Evolutionary conservation across 2,113 vertebrate species (phyloP).

Genomic region (Willisornis vidua): DNA sequence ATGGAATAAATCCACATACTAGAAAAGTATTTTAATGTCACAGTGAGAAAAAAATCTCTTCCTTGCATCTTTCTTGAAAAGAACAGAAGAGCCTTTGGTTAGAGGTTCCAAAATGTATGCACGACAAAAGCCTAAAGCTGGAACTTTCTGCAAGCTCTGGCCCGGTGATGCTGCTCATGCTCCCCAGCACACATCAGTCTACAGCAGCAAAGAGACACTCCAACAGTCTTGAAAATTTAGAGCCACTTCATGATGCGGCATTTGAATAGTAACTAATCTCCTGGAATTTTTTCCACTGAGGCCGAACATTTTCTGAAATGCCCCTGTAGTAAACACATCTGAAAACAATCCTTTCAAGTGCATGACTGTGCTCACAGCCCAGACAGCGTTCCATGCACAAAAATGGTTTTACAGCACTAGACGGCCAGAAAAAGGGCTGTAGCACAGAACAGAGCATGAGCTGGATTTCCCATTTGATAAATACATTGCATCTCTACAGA

Average conservation of each 20-base stretch:
- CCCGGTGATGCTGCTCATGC: not conserved
- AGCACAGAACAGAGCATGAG: not conserved
- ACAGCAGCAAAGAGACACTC: not conserved
- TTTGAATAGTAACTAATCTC: not conserved
- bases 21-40: not conserved
- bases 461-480: not conserved
- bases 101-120: not conserved
- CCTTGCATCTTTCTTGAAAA: not conserved
- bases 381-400: not conserved
- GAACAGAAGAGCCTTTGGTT: not conserved
- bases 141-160: not conserved
- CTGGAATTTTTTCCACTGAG: not conserved
- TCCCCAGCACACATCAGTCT: not conserved
- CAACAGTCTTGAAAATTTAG: not conserved
- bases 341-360: not conserved
- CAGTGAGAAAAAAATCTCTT: not conserved
- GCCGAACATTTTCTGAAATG: not conserved
- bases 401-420: not conserved
- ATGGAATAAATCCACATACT: not conserved
- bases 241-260: not conserved
- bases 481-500: not conserved
- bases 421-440: not conserved
- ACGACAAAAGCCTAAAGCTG: not conserved
- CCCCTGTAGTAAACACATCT: not conserved
- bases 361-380: not conserved